Percentiles rank a stretch among this genome's conserved stretches.
phyloP scores from a whole-genome alignment of 23 tunicate species.

The Ciona savignyi region DNA sequence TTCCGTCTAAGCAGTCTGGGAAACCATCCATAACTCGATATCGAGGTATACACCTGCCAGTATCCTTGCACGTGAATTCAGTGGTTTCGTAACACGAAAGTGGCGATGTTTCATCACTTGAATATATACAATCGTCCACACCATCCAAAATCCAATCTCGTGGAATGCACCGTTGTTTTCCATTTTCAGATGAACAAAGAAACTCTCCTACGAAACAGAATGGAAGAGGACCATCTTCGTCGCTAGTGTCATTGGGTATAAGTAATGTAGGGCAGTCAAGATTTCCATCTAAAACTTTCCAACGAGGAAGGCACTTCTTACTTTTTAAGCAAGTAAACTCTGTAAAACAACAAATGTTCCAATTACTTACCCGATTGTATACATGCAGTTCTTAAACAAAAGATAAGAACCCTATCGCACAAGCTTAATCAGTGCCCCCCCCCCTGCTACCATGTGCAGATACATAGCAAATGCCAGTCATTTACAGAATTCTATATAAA shows the following conservation, averaged over 20 bases:
- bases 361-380: too few relatives aligned
- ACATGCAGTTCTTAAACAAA: too few relatives aligned
- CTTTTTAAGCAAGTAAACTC: neutral
- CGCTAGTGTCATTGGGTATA: slow-evolving; percentile 11
- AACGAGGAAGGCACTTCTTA: slow-evolving; percentile 10
- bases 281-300: slow-evolving; percentile 18
- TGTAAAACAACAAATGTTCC: neutral
- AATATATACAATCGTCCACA: slow-evolving; percentile 3
- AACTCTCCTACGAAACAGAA: slow-evolving; percentile 12
- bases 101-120: slow-evolving; percentile 12
- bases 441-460: too few relatives aligned
- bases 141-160: slow-evolving; percentile 25
- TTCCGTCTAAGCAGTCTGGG: too few relatives aligned
- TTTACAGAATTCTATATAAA: too few relatives aligned
- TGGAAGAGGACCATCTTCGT: neutral
- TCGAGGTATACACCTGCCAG: too few relatives aligned
- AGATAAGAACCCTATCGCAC: too few relatives aligned
- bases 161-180: slow-evolving; percentile 17
- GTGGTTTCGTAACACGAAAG: neutral
- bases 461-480: too few relatives aligned
- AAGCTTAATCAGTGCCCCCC: too few relatives aligned
- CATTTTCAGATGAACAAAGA: neutral
- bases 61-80: slow-evolving; percentile 13
- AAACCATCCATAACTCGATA: too few relatives aligned
- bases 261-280: slow-evolving; percentile 2